These are phyloP conservation scores for Tenthredo scrophulariae DNA, from an alignment of 2,888 invertebrate species.

Conservation along the genomic window DNA sequence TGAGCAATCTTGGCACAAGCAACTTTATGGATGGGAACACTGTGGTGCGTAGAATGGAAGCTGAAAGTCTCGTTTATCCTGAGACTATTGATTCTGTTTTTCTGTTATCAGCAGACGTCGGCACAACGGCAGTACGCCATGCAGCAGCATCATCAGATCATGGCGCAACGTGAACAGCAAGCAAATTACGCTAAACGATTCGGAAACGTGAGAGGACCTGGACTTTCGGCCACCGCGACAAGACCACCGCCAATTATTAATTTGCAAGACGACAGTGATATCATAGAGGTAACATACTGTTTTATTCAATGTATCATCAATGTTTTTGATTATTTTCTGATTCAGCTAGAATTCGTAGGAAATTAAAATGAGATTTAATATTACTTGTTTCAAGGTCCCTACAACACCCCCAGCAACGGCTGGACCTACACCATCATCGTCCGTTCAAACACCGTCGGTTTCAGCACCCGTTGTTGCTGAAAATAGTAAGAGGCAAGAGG, in stretches of 20 bases:
- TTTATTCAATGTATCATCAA: neutral
- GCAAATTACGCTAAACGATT: slow-evolving; percentile 74
- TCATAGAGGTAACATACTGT: slow-evolving; percentile 27
- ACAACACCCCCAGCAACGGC: neutral
- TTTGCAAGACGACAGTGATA: slow-evolving; percentile 36
- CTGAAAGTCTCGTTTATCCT: neutral
- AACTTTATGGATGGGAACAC: neutral
- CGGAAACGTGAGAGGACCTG: slow-evolving; percentile 8
- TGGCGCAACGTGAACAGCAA: slow-evolving; percentile 70
- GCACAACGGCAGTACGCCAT: slow-evolving; percentile 79
- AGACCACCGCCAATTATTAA: slow-evolving; percentile 20
- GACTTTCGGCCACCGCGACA: neutral
- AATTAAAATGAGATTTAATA: neutral
- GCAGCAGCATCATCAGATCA: slow-evolving; percentile 77
- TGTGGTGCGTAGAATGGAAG: neutral
- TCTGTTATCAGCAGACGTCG: slow-evolving; percentile 64
- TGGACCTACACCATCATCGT: slow-evolving; percentile 46
- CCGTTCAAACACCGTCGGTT: slow-evolving; percentile 54
- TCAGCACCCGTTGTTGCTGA: slow-evolving; percentile 50
- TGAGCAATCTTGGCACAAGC: slow-evolving; percentile 22
- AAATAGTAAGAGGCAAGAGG: slow-evolving; percentile 55
- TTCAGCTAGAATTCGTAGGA: neutral
- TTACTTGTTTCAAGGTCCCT: slow-evolving; percentile 8
- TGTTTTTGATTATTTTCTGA: neutral
- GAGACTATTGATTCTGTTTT: neutral